phyloP scores from a whole-genome alignment of 2,888 invertebrate species.

The Drosophila pseudotakahashii region DNA sequence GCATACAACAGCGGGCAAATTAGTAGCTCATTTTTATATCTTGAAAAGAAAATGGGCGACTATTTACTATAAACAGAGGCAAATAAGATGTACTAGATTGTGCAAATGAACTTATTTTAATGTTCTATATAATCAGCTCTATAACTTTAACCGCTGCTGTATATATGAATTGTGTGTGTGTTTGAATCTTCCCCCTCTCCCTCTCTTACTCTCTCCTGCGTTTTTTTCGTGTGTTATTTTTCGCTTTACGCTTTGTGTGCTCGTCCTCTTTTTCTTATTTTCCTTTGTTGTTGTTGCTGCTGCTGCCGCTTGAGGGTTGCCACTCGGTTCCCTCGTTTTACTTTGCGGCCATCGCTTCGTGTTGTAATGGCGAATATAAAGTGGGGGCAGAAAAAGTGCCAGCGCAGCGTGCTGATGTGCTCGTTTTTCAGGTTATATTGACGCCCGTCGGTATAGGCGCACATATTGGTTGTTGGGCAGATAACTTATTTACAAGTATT shows the following conservation, averaged over 20 bases:
- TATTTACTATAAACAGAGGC: no score
- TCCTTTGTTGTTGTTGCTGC: conserved; percentile 33
- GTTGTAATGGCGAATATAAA: conserved; percentile 42
- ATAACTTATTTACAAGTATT: conserved; percentile 22
- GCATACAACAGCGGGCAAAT: conserved; percentile 16
- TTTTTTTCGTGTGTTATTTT: conserved; percentile 52
- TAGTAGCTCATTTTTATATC: not conserved
- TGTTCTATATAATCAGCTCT: not conserved
- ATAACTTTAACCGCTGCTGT: conserved; percentile 17
- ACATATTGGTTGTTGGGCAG: conserved; percentile 2
- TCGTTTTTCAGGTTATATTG: conserved; percentile 40
- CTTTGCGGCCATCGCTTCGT: conserved; percentile 30
- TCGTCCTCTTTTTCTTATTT: conserved; percentile 46
- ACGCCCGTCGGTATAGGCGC: conserved; percentile 13
- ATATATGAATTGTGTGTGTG: conserved; percentile 17
- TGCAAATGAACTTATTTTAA: no score
- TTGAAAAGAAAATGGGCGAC: not conserved
- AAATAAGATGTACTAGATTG: no score
- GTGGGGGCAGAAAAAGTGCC: conserved; percentile 35
- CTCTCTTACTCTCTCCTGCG: conserved; percentile 14
- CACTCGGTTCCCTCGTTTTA: conserved; percentile 34
- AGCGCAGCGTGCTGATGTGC: conserved; percentile 36
- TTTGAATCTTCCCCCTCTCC: conserved; percentile 5
- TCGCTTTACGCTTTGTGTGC: conserved; percentile 39
- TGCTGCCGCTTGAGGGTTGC: conserved; percentile 46